phyloP scores from a whole-genome alignment of 2,797 vertebrate species.

The Carcharodon carcharias region DNA sequence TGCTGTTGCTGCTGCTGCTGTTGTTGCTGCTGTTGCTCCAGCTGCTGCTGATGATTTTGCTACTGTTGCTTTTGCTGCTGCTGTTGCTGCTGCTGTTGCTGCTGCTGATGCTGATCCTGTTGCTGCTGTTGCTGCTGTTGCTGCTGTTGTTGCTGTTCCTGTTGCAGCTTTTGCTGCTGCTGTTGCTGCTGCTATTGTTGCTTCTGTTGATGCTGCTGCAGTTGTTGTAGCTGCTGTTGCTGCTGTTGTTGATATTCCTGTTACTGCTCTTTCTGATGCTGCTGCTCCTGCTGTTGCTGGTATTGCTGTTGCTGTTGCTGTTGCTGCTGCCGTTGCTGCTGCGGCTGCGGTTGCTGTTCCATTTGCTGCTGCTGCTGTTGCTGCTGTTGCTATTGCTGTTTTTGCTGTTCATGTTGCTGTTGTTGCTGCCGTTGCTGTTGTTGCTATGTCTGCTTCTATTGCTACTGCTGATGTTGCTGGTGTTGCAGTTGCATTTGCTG shows the following conservation, averaged over 20 bases:
- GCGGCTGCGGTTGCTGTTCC: not conserved
- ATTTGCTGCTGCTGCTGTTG: no score
- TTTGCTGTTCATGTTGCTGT: no score
- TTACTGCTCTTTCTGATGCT: not conserved
- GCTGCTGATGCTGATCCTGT: not conserved
- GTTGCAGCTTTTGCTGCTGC: no score
- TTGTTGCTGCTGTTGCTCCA: conserved; percentile 1
- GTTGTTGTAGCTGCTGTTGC: not conserved
- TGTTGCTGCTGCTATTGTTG: not conserved
- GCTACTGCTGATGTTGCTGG: no score
- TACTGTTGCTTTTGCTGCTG: not conserved
- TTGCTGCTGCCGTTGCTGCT: not conserved
- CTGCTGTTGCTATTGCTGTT: not conserved
- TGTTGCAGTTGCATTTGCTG: no score
- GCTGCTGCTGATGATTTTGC: not conserved
- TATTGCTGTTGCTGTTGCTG: not conserved
- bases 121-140: not conserved
- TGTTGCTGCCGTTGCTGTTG: no score
- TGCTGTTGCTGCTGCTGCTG: not conserved
- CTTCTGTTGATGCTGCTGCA: not conserved
- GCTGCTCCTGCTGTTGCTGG: not conserved
- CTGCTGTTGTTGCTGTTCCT: not conserved
- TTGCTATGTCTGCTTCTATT: no score
- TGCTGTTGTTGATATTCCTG: not conserved
- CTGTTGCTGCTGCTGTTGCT: not conserved